These are phyloP conservation scores for Agapornis roseicollis DNA, from an alignment of 2,113 vertebrate genomes.

Conservation along the genomic window DNA sequence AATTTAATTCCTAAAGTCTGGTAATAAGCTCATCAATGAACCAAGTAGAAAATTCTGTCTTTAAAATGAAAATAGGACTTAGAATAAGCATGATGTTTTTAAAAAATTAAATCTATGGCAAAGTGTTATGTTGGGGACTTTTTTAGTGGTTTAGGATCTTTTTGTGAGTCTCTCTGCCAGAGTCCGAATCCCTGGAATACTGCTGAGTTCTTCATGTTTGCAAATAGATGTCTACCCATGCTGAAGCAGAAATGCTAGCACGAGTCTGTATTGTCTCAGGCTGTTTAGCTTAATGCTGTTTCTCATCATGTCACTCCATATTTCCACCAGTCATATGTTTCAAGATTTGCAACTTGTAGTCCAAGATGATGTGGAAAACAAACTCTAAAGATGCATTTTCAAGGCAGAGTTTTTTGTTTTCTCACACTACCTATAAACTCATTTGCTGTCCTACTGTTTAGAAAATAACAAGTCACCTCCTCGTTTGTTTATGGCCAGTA, in stretches of 20 bases:
- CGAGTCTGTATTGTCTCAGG: not conserved
- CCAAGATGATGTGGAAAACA: not conserved
- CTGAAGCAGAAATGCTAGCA: not conserved
- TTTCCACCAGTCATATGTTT: accelerated
- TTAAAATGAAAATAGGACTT: not conserved
- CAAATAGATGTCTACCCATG: not conserved
- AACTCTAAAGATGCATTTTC: not conserved
- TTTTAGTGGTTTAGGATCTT: not conserved
- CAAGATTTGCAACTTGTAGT: not conserved
- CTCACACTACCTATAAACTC: not conserved
- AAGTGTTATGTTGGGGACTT: not conserved
- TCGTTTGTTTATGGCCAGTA: not conserved
- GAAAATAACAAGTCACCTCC: not conserved
- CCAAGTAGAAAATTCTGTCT: not conserved
- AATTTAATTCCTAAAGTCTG: not conserved
- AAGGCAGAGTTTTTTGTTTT: not conserved
- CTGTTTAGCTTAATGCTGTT: not conserved
- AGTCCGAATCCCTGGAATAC: not conserved
- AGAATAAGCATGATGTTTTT: not conserved
- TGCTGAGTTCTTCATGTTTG: not conserved
- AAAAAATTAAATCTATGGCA: not conserved
- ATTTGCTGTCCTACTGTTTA: not conserved
- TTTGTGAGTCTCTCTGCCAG: not conserved
- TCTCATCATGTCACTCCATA: not conserved
- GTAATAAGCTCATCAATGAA: not conserved